A percentile compares a stretch with the other conserved stretches of the same genome.
Evolutionary conservation across 2,888 invertebrate genomes (phyloP).

Genomic region (Ectropis crepuscularia): DNA sequence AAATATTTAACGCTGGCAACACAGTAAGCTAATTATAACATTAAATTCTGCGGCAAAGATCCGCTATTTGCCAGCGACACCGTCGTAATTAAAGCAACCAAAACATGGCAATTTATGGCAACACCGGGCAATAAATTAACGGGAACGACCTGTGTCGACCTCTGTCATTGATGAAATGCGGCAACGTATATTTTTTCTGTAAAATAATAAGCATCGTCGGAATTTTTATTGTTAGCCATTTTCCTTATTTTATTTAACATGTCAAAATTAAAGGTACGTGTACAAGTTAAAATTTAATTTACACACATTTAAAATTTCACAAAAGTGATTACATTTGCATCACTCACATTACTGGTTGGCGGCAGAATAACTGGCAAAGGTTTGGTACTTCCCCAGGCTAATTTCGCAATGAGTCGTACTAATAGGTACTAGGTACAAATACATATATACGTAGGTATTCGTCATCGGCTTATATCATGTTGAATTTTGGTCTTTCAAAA

Average conservation of each 20-base stretch:
- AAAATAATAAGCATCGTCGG: slow-evolving; percentile 13
- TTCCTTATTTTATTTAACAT: not conserved
- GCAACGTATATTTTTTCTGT: slow-evolving; percentile 30
- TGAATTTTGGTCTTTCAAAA: too few relatives aligned
- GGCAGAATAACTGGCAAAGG: too few relatives aligned
- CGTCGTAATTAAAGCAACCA: slow-evolving; percentile 63
- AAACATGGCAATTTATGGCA: slow-evolving; percentile 65
- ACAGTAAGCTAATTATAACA: slow-evolving; percentile 51
- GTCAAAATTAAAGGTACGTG: too few relatives aligned
- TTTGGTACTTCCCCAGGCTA: too few relatives aligned
- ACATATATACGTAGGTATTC: too few relatives aligned
- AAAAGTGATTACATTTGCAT: too few relatives aligned
- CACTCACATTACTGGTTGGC: too few relatives aligned
- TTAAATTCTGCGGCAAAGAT: slow-evolving; percentile 56
- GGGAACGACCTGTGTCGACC: slow-evolving; percentile 44
- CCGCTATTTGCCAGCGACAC: slow-evolving; percentile 54
- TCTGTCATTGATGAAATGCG: slow-evolving; percentile 51
- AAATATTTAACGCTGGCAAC: slow-evolving; percentile 26
- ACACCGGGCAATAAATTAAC: slow-evolving; percentile 61
- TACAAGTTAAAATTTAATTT: too few relatives aligned
- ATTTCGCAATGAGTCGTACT: too few relatives aligned
- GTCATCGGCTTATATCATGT: too few relatives aligned
- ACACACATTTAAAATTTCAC: too few relatives aligned
- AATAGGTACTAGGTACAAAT: too few relatives aligned
- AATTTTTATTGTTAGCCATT: slow-evolving; percentile 9